Percentiles rank a stretch among this genome's conserved stretches.
phyloP scores from a whole-genome alignment of 2,888 invertebrate genomes.

The Luperina nickerlii region DNA sequence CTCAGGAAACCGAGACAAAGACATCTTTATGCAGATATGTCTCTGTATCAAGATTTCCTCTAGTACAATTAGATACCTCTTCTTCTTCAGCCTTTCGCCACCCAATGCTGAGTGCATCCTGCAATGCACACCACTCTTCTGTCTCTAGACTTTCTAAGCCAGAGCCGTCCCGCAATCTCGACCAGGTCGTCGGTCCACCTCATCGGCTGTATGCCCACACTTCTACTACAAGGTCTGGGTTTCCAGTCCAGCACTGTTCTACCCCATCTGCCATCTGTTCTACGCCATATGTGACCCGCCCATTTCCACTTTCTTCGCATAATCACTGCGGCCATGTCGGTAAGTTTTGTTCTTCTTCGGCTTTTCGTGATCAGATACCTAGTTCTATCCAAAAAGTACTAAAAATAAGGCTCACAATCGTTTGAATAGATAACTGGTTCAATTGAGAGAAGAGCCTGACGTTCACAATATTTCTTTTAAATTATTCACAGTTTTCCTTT shows the following conservation, averaged over 20 bases:
- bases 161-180: not conserved
- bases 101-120: not conserved
- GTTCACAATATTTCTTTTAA: slow-evolving; percentile 50
- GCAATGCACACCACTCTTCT: not conserved
- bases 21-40: slow-evolving; percentile 25
- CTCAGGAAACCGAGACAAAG: slow-evolving; percentile 47
- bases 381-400: not conserved
- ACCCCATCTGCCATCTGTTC: not conserved
- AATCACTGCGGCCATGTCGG: not conserved
- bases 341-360: not conserved
- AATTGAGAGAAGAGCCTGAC: slow-evolving; percentile 26
- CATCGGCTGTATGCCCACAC: too few relatives aligned
- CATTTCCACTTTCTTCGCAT: not conserved
- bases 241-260: not conserved
- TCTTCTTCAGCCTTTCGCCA: not conserved
- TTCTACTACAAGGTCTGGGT: too few relatives aligned
- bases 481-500: slow-evolving; percentile 54
- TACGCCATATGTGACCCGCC: not conserved
- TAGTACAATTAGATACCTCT: not conserved
- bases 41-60: slow-evolving; percentile 22
- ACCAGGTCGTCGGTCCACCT: too few relatives aligned
- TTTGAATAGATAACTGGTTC: slow-evolving; percentile 14
- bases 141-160: not conserved
- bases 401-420: slow-evolving; percentile 28
- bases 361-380: not conserved